These are phyloP conservation scores for Celastrina argiolus DNA, from an alignment of 2,888 invertebrate genomes.

Conservation along the genomic window DNA sequence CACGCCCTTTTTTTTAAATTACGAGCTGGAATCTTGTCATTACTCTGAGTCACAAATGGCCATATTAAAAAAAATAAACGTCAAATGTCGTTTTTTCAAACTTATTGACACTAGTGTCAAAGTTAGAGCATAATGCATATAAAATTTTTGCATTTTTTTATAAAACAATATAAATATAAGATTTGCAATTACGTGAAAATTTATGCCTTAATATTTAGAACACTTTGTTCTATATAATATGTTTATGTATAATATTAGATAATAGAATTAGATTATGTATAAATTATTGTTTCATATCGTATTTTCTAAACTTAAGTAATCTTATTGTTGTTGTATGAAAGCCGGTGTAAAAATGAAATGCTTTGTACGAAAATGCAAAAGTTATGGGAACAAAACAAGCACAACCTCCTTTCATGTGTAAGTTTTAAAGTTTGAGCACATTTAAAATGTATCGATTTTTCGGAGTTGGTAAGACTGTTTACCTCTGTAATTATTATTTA, in stretches of 20 bases:
- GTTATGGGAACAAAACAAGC: conserved; percentile 49
- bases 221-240: too few relatives aligned
- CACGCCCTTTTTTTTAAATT: too few relatives aligned
- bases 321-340: neutral
- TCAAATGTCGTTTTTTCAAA: too few relatives aligned
- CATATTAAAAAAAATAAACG: too few relatives aligned
- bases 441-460: conserved; percentile 17
- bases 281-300: too few relatives aligned
- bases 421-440: conserved; percentile 36
- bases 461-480: neutral
- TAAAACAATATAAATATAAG: neutral
- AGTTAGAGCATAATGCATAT: too few relatives aligned
- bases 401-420: conserved; percentile 63
- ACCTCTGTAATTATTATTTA: neutral
- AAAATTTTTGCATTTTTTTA: neutral
- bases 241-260: neutral
- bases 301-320: neutral
- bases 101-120: too few relatives aligned
- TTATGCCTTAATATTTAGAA: neutral
- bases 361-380: conserved; percentile 52
- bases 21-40: too few relatives aligned
- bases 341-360: conserved; percentile 48
- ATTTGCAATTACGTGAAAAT: neutral
- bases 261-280: too few relatives aligned
- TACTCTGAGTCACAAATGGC: too few relatives aligned